Base-by-base conservation (phyloP, 2,888 invertebrate genomes). In the Rhodophaea formosa region DNA sequence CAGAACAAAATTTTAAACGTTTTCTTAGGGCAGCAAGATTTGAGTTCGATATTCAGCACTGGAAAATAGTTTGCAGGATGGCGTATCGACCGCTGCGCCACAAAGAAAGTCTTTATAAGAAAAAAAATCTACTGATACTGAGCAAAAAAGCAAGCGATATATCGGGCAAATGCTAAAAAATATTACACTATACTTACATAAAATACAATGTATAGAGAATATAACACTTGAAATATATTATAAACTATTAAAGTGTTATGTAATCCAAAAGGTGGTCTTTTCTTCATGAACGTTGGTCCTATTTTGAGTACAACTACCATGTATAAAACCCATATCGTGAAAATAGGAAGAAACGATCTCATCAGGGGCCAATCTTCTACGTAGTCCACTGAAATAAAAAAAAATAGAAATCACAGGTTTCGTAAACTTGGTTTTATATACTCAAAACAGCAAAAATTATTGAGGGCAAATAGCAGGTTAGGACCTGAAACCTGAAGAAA, bases 211-310 rank as follows among this genome's bases (percentile, higher is more conserved):
- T 95, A 95, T 3, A 93, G 86, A 62, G 97, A 97, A 74, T 96
- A 93, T 43, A 94, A 80, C n/a, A 98, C 97, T 94, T 98, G 98
- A 59, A 95, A 92, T 23, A 95, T 95, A 79, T 98, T 98, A 81
- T 98, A 98, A 0, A 94, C 77, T 56, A 98, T 88, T 62, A 98
- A 92, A 0, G 95, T 83, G 60, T 92, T 92, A 66, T 94, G 94
- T 42, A 98, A 88, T 70, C 96, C 95, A 77, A 95, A 95, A 0
- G 97, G 96, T 72, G 97, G 95, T 69, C 96, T 92, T 75, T 97
- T 96, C 59, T 94, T 93, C 98, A 98, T 98, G 64, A 96, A 89
- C 44, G 93, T 88, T 1, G 98, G 98, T 1, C 98, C 98, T 45
- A 96, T 83, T 71, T 95, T 92, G 56, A 96, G 85, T 7, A 96